These are phyloP conservation scores for Oligia fasciuncula DNA, from an alignment of 2,888 invertebrate species.

Conservation along the genomic window DNA sequence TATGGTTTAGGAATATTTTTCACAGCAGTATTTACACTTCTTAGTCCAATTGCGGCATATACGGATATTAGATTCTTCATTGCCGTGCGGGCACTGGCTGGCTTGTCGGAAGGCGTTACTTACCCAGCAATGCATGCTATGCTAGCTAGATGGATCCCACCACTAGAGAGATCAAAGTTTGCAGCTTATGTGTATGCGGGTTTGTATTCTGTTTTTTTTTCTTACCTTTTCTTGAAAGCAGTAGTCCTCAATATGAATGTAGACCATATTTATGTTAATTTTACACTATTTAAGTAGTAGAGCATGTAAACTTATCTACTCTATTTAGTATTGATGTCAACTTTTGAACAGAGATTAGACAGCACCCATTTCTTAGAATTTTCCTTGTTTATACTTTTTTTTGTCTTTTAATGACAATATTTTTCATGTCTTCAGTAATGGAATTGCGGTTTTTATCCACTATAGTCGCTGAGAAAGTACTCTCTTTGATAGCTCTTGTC, in stretches of 20 bases:
- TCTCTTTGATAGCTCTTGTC: neutral
- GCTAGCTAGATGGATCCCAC: constrained; percentile 98
- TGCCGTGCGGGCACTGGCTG: constrained; percentile 94
- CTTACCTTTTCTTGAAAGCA: neutral
- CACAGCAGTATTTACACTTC: constrained; percentile 94
- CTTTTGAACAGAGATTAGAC: constrained; percentile 4
- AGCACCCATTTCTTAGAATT: neutral
- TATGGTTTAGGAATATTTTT: constrained; percentile 95
- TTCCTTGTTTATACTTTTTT: neutral
- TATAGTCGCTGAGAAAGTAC: neutral
- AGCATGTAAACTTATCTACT: constrained; percentile 33
- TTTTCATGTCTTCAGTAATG: neutral
- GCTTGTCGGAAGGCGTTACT: constrained; percentile 96
- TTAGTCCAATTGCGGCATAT: constrained; percentile 95
- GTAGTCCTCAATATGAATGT: constrained; percentile 3
- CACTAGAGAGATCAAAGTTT: constrained; percentile 96
- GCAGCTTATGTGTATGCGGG: constrained; percentile 96
- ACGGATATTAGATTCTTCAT: constrained; percentile 92
- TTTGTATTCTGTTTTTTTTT: constrained; percentile 71
- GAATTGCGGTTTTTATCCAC: too few species aligned
- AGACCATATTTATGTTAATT: constrained; percentile 38
- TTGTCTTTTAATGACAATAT: neutral
- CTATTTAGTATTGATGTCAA: constrained; percentile 41
- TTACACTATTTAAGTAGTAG: constrained; percentile 31
- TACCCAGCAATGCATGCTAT: constrained; percentile 98